These are phyloP conservation scores for Aphelenchoides fujianensis DNA, from an alignment of 1,140 invertebrate species.

Conservation along the genomic window DNA sequence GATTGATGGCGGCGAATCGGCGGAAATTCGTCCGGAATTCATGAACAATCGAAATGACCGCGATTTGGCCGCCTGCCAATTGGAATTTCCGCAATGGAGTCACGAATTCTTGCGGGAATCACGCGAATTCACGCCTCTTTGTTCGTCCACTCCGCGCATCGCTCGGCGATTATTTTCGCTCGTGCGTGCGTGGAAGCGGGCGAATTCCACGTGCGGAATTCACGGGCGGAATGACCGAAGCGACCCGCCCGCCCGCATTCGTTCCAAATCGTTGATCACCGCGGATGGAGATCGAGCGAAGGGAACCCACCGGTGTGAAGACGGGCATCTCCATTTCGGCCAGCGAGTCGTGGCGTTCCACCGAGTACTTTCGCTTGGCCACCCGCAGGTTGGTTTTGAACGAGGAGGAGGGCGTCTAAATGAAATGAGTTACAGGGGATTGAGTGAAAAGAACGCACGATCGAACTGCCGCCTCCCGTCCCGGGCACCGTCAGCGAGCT, in stretches of 20 bases:
- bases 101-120: neutral
- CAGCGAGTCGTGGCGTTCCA: neutral
- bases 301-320: neutral
- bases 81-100: neutral
- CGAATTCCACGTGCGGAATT: too few relatives aligned
- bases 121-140: neutral
- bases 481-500: neutral
- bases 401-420: constrained; percentile 5
- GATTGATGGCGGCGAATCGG: neutral
- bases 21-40: neutral
- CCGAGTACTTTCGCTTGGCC: neutral
- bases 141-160: neutral
- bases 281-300: too few relatives aligned
- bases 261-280: too few relatives aligned
- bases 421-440: constrained; percentile 1
- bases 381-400: neutral
- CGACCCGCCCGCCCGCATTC: too few relatives aligned
- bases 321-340: neutral
- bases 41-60: neutral
- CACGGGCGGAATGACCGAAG: too few relatives aligned
- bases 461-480: constrained; percentile 3
- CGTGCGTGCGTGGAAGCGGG: too few relatives aligned
- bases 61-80: neutral
- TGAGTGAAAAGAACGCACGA: neutral
- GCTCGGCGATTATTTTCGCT: neutral